Base-by-base conservation (phyloP, 2,113 vertebrate genomes). In the Geococcyx californianus region DNA sequence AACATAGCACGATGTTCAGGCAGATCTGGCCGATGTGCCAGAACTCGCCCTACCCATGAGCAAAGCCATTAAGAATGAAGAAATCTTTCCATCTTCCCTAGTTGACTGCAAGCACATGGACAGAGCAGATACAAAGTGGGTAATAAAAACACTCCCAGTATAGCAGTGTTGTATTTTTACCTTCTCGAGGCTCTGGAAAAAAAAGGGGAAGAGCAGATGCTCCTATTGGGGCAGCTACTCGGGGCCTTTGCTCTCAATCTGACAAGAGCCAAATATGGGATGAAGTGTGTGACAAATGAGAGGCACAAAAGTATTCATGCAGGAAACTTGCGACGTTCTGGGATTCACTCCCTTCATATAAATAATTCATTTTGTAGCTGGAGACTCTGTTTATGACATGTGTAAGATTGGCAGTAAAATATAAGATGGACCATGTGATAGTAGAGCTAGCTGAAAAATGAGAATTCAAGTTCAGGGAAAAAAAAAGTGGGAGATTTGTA, bases 281-380 rank as follows among this genome's bases (percentile, higher is more conserved):
- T 95, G 93, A 96, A 96, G 79, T 23, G 87, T 97, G 89, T 95
- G 96, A 96, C 93, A 96, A 97, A 96, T 0, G 67, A 94, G 84
- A 94, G 82, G 87, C 93, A 95, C 87, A 83, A 93, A 96, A 88
- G 96, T 96, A 97, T 95, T 96, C 89, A 95, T 96, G 94, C 94
- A 95, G 93, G 91, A 97, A 97, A 95, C 91, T 91, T 83, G 70
- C 70, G 3, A 80, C 4, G 63, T 96, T 95, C 89, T 94, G 91
- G 94, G 95, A 95, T 89, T 96, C 87, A 94, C 84, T 96, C 84
- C 75, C 91, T 95, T 95, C 75, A 29, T 80, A 95, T 96, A 95
- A 97, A 96, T 96, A 85, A 97, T 96, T 96, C 70, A 97, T 95
- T 88, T 69, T 80, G 45, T 94, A 93, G 78, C 95, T 93, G 72